These are phyloP conservation scores for Hydractinia echinata DNA, from an alignment of 30 jellyfish, hydroid and myxozoan genomes.

Conservation along the genomic window DNA sequence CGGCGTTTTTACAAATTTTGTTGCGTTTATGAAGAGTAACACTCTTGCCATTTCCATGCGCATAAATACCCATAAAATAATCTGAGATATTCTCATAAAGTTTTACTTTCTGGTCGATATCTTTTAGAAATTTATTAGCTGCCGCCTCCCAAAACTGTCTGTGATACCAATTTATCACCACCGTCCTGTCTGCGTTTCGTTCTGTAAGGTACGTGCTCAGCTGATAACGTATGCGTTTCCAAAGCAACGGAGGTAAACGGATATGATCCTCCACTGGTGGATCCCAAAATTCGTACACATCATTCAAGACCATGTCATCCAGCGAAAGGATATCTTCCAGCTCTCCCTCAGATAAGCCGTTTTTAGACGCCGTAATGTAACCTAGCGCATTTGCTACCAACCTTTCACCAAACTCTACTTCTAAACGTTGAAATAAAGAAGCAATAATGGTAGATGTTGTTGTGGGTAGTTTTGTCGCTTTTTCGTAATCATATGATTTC, in stretches of 20 bases:
- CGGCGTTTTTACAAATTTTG: background rate
- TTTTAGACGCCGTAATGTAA: constrained; percentile 30
- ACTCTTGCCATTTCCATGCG: constrained; percentile 3
- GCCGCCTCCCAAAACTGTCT: background rate
- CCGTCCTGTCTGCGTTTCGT: constrained; percentile 11
- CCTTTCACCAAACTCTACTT: background rate
- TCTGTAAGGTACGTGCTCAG: constrained; percentile 4
- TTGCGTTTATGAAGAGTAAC: background rate
- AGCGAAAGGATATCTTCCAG: constrained; percentile 36
- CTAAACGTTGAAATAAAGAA: constrained; percentile 11
- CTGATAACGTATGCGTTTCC: constrained; percentile 34
- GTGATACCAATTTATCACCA: constrained; percentile 22
- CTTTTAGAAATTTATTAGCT: background rate
- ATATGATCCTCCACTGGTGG: constrained; percentile 34
- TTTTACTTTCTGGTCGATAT: background rate
- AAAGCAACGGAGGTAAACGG: constrained; percentile 43
- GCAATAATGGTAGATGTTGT: background rate
- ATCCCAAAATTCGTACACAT: constrained; percentile 33
- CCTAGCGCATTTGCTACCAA: constrained; percentile 35
- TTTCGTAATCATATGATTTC: constrained; percentile 25
- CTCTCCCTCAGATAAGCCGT: constrained; percentile 31
- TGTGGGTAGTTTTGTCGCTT: background rate
- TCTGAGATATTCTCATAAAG: background rate
- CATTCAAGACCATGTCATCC: constrained; percentile 29
- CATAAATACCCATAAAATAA: background rate